A percentile compares a stretch with the other conserved stretches of the same genome.
Conservation (phyloP, 1,140 invertebrate species). For the Phenacoccus solenopsis region DNA sequence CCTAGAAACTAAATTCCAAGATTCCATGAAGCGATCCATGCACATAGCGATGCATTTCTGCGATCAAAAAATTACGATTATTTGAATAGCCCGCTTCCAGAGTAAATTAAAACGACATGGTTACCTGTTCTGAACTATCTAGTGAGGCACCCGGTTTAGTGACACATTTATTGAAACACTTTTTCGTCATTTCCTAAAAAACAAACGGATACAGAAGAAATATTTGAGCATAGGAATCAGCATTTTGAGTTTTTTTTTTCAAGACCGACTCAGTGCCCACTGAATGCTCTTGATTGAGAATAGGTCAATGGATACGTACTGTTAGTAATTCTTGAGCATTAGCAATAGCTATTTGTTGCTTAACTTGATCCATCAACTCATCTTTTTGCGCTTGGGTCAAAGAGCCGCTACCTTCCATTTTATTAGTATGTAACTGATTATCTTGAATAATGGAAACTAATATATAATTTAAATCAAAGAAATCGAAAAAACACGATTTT, state of each 20-base stretch:
- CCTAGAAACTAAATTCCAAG: constrained; percentile 67
- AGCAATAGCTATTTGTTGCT: constrained; percentile 88
- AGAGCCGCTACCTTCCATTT: not conserved
- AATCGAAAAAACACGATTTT: too few relatives aligned
- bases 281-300: too few relatives aligned
- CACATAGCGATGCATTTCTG: constrained; percentile 95
- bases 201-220: too few relatives aligned
- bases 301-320: constrained; percentile 38
- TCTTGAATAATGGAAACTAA: too few relatives aligned
- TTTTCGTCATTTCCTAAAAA: constrained; percentile 88
- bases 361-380: constrained; percentile 88
- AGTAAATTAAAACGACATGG: constrained; percentile 19
- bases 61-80: constrained; percentile 29
- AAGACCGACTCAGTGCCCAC: too few relatives aligned
- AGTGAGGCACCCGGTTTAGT: constrained; percentile 77
- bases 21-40: constrained; percentile 95
- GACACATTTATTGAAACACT: constrained; percentile 94
- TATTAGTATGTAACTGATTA: not conserved
- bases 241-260: too few relatives aligned
- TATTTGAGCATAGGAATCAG: too few relatives aligned
- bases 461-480: too few relatives aligned
- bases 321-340: constrained; percentile 87
- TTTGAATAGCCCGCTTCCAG: not conserved
- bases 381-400: constrained; percentile 37
- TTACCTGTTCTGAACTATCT: constrained; percentile 81